Conservation (phyloP, 2,113 vertebrate species). For the Meleagris gallopavo region DNA sequence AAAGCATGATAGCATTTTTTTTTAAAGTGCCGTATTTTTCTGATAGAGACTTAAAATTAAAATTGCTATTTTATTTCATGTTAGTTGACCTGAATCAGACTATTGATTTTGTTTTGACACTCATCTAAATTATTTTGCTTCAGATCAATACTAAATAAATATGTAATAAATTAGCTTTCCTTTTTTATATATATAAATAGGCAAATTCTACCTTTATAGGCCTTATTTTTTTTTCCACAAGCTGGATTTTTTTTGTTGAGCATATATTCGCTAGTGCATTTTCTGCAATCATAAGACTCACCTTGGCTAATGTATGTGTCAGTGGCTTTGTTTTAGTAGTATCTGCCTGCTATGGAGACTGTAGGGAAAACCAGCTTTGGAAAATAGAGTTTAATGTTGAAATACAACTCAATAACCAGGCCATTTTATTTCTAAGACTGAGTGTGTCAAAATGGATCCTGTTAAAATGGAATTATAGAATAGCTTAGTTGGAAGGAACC, state of each 20-base stretch:
- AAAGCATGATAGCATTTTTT: not conserved
- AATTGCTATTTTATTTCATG: slow-evolving; percentile 50
- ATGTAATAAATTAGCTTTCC: slow-evolving; percentile 4
- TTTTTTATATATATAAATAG: not conserved
- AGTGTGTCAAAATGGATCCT: not conserved
- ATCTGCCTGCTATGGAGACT: not conserved
- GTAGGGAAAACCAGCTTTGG: not conserved
- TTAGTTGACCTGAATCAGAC: slow-evolving; percentile 31
- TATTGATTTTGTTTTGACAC: slow-evolving; percentile 64
- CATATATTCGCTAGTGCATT: not conserved
- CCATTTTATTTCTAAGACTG: not conserved
- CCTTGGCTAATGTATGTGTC: not conserved
- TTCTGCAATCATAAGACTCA: not conserved
- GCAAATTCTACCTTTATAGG: not conserved
- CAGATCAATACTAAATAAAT: slow-evolving; percentile 54
- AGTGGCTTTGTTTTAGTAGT: not conserved
- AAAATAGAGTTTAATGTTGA: not conserved
- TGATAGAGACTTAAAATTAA: slow-evolving; percentile 34
- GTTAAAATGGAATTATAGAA: not conserved
- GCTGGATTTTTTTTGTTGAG: not conserved
- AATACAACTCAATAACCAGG: not conserved
- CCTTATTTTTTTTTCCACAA: not conserved
- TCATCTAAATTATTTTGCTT: slow-evolving; percentile 53
- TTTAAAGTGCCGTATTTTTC: not conserved
- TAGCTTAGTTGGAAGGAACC: not conserved